Base-by-base conservation (phyloP, 2,888 invertebrate genomes). In the Cephalotes varians region DNA sequence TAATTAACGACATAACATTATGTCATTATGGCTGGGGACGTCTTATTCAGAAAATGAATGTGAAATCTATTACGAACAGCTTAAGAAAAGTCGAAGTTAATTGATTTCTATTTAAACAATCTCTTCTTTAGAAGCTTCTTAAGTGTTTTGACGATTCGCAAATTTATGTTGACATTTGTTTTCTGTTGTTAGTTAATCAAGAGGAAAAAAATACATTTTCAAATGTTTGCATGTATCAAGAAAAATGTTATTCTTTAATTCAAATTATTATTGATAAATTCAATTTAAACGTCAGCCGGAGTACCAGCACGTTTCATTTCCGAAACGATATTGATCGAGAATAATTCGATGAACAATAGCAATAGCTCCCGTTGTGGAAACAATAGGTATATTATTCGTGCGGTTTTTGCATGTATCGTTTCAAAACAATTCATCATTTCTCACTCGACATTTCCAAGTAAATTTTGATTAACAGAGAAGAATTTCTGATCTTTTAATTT, bases 1-100 rank as follows among this genome's bases (percentile, higher is more conserved):
- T 83, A 83, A 82, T 82, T 74, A 83, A 82, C 37, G 34, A 34
- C 44, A 21, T n/a, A n/a, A n/a, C n/a, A n/a, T n/a, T n/a, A n/a
- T n/a, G n/a, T 6, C 5, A 15, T 10, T n/a, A 34, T 28, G 69
- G 51, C 18, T 25, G 10, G 18, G 21, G 10, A 37, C 15, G 37
- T 18, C n/a, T 56, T 12, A 72, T 34, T 9, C 56, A 31, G 73
- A 21, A 44, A 56, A 34, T 25, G 18, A 21, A 67, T 67, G 25
- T 28, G 5, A 37, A 56, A 15, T 28, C 7, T 51, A 40, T 34
- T 18, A 3, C 7, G 18, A 15, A 31, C 4, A 56, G 18, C 1
- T 12, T 6, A 21, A 51, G 10, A 40, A 71, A 18, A 40, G 21
- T 2, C 15, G 10, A n/a, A 62, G 10, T 25, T 37, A 25, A 3